These are phyloP conservation scores for Porphyrio hochstetteri DNA, from an alignment of 2,113 vertebrate species.

Conservation along the genomic window DNA sequence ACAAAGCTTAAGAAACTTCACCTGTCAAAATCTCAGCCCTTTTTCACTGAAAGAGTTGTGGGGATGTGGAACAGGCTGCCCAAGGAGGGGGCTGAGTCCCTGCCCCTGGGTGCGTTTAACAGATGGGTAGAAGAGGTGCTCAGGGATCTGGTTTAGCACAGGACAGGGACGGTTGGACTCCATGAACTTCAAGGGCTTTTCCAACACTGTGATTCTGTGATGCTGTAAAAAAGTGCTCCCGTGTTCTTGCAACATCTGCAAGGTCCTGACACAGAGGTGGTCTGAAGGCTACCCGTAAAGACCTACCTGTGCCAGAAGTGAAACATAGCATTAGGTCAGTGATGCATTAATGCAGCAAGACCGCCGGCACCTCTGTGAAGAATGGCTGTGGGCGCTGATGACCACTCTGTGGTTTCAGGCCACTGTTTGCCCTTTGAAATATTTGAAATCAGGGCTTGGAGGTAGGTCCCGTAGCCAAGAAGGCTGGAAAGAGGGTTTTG, in stretches of 20 bases:
- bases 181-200: no score
- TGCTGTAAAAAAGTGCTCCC: accelerated
- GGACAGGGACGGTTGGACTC: no score
- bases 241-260: not conserved
- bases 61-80: no score
- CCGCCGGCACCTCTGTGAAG: not conserved
- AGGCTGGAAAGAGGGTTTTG: not conserved
- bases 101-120: no score
- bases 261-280: not conserved
- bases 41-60: no score
- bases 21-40: not conserved
- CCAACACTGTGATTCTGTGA: no score
- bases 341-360: not conserved
- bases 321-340: not conserved
- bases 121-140: no score
- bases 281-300: not conserved
- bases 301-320: not conserved
- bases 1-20: not conserved
- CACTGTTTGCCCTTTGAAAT: not conserved
- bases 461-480: accelerated
- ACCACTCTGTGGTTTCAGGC: not conserved
- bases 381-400: not conserved
- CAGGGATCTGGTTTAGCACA: no score
- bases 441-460: not conserved
- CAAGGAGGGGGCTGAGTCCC: no score